A percentile compares a stretch with the other conserved stretches of the same genome.
phyloP scores from a whole-genome alignment of 2,888 invertebrate species.

The Gisinianus flammeolus region DNA sequence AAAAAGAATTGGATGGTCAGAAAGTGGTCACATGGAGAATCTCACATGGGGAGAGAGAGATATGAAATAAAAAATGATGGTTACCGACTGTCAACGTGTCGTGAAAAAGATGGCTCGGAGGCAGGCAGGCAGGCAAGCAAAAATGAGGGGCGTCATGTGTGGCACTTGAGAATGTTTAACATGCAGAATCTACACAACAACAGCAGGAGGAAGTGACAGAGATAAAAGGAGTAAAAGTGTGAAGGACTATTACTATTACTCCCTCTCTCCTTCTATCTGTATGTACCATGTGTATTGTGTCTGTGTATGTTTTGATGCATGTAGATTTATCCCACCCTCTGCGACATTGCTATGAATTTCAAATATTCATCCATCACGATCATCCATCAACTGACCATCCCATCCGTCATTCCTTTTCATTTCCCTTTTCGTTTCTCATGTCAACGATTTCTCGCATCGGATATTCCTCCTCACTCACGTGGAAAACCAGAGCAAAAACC shows the following conservation, averaged over 20 bases:
- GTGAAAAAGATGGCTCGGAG: too few species aligned
- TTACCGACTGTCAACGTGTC: not conserved
- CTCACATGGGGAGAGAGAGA: not conserved
- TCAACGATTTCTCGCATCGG: too few species aligned
- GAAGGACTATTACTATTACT: not conserved
- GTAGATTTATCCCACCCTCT: not conserved
- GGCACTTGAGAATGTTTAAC: not conserved
- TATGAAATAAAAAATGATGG: slow-evolving; percentile 18
- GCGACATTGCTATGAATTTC: slow-evolving; percentile 23
- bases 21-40: slow-evolving; percentile 8
- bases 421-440: too few species aligned
- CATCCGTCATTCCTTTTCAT: slow-evolving; percentile 3
- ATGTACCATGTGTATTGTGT: too few species aligned
- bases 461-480: too few species aligned
- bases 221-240: not conserved
- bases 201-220: not conserved
- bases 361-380: slow-evolving; percentile 21
- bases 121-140: not conserved
- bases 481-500: too few species aligned
- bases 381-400: slow-evolving; percentile 21
- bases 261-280: not conserved
- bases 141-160: not conserved
- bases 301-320: too few species aligned
- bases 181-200: not conserved
- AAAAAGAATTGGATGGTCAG: not conserved